Conservation (phyloP, 2,888 invertebrate genomes). For the Elegia similella region DNA sequence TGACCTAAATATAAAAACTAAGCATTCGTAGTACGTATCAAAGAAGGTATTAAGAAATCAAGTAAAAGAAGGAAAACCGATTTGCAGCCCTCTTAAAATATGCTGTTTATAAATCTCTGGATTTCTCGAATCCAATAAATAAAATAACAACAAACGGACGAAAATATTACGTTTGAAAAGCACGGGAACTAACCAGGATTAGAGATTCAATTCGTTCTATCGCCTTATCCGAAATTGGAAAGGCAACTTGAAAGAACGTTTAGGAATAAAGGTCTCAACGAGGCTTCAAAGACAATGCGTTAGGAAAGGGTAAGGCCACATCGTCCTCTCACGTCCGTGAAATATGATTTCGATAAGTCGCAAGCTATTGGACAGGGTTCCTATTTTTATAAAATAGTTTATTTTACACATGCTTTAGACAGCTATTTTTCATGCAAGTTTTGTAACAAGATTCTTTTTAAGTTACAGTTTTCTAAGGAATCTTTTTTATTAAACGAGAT, state of each 20-base stretch:
- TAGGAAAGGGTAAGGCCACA: slow-evolving; percentile 71
- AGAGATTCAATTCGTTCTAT: slow-evolving; percentile 15
- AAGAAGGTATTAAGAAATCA: too few species aligned
- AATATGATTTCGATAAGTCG: slow-evolving; percentile 80
- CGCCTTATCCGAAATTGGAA: slow-evolving; percentile 13
- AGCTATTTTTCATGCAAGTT: slow-evolving; percentile 18
- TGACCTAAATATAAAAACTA: too few species aligned
- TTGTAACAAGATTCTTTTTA: background rate
- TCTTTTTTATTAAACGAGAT: background rate
- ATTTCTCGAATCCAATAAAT: slow-evolving; percentile 9
- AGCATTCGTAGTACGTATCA: too few species aligned
- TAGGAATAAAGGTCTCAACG: slow-evolving; percentile 39
- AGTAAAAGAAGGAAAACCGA: background rate
- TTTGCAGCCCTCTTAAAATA: slow-evolving; percentile 1
- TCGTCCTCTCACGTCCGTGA: slow-evolving; percentile 74
- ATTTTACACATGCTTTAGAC: slow-evolving; percentile 61
- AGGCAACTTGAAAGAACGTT: slow-evolving; percentile 19
- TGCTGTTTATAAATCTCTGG: background rate
- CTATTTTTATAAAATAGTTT: slow-evolving; percentile 67
- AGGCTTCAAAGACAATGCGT: slow-evolving; percentile 62
- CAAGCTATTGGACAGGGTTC: slow-evolving; percentile 69
- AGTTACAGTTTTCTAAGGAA: background rate
- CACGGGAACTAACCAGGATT: slow-evolving; percentile 14
- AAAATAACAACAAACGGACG: slow-evolving; percentile 1
- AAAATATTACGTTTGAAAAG: slow-evolving; percentile 13